These are phyloP conservation scores for Allygus modestus DNA, from an alignment of 2,888 invertebrate species.

Conservation along the genomic window DNA sequence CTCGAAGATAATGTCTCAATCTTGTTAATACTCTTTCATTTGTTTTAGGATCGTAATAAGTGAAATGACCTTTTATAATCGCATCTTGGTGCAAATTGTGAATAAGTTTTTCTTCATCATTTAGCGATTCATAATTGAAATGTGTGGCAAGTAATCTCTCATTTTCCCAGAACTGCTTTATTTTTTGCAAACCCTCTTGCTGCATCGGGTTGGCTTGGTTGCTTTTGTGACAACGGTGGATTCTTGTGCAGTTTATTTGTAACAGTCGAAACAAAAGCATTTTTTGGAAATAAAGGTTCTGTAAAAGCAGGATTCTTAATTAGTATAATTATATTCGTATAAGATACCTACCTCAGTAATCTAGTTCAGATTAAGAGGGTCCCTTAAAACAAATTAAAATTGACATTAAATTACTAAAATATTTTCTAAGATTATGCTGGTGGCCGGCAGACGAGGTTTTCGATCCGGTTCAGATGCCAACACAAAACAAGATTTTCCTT, in stretches of 20 bases:
- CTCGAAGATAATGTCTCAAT: constrained; percentile 70
- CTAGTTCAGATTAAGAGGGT: no score
- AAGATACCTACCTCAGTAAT: no score
- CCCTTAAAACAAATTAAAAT: no score
- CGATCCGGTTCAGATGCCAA: no score
- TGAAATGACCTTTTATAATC: constrained; percentile 70
- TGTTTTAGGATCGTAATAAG: constrained; percentile 71
- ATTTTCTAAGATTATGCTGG: no score
- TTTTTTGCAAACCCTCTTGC: constrained; percentile 44
- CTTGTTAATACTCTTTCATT: constrained; percentile 70
- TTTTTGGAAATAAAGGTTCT: neutral
- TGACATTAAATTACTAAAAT: no score
- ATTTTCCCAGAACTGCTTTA: constrained; percentile 68
- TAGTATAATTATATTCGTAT: no score
- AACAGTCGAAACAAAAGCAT: neutral
- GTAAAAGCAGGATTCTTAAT: no score
- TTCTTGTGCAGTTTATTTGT: neutral
- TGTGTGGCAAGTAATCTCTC: constrained; percentile 67
- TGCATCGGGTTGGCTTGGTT: neutral
- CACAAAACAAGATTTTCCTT: no score
- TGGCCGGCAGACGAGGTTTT: no score
- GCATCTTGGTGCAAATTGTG: constrained; percentile 70
- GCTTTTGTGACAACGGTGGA: neutral
- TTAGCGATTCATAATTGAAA: constrained; percentile 65
- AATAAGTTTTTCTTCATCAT: constrained; percentile 68